A percentile compares a stretch with the other conserved stretches of the same genome.
Conservation (phyloP, 2,888 invertebrate genomes). For the Megaustenia siamemsis region DNA sequence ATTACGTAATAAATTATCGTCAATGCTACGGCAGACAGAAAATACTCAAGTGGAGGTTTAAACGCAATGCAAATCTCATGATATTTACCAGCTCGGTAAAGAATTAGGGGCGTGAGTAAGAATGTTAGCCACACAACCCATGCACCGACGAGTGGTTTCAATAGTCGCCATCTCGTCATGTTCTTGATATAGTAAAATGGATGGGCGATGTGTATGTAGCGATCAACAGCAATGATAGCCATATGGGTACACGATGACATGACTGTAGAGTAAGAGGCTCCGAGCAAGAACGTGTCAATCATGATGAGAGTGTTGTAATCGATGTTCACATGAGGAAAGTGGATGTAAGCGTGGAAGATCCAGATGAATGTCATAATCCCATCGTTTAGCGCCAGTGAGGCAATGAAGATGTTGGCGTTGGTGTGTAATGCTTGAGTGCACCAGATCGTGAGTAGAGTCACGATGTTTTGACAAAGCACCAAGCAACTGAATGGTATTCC, state of each 20-base stretch:
- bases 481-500: background rate
- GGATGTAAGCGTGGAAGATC: background rate
- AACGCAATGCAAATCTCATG: background rate
- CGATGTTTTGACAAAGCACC: background rate
- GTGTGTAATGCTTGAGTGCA: constrained; percentile 15
- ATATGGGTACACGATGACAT: constrained; percentile 2
- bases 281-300: background rate
- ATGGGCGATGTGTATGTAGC: constrained; percentile 24
- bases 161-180: background rate
- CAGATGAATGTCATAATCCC: background rate
- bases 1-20: background rate
- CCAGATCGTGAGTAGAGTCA: constrained; percentile 9
- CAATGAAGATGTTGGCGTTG: background rate
- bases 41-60: constrained; percentile 10
- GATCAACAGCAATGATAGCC: constrained; percentile 14
- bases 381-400: background rate
- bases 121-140: background rate
- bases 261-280: background rate
- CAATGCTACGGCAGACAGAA: background rate
- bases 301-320: too few species aligned
- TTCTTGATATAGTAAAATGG: constrained; percentile 25
- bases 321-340: background rate
- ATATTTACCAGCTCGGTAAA: constrained; percentile 1
- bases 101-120: background rate
- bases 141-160: background rate